phyloP scores from a whole-genome alignment of 2,797 vertebrate genomes.

The Morus bassanus region DNA sequence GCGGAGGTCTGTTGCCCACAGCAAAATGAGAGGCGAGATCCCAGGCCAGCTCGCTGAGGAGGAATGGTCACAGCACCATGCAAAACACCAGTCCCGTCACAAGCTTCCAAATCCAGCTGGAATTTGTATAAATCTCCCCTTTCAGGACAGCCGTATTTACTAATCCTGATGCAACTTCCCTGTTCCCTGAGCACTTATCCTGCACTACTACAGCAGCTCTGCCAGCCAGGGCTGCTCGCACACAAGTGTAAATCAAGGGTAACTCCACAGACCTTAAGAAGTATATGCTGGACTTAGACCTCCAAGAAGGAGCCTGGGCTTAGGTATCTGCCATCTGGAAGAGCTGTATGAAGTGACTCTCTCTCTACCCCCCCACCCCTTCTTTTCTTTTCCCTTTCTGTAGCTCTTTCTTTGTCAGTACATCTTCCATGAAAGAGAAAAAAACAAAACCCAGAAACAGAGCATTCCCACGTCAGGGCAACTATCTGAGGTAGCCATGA shows the following conservation, averaged over 20 bases:
- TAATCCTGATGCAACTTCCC: neutral
- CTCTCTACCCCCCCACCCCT: too few relatives aligned
- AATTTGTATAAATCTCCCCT: neutral
- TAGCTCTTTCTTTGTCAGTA: neutral
- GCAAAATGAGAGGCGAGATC: neutral
- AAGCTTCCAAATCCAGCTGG: neutral
- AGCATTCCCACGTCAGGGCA: neutral
- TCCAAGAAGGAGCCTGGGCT: neutral
- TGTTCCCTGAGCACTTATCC: neutral
- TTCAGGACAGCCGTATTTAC: neutral
- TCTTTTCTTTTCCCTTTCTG: neutral
- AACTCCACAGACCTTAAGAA: neutral
- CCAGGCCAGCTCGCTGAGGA: neutral
- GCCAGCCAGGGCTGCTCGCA: neutral
- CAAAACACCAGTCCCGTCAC: neutral
- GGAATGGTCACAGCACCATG: fast-evolving
- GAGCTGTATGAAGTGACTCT: neutral
- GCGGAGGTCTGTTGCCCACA: neutral
- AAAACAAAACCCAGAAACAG: neutral
- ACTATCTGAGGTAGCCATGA: neutral
- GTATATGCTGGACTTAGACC: neutral
- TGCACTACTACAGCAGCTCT: neutral
- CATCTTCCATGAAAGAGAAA: neutral
- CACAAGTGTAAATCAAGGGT: neutral
- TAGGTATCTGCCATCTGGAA: neutral